Conservation (phyloP, 35 echinoderm and acorn worm genomes). For the Chiridota heheva region DNA sequence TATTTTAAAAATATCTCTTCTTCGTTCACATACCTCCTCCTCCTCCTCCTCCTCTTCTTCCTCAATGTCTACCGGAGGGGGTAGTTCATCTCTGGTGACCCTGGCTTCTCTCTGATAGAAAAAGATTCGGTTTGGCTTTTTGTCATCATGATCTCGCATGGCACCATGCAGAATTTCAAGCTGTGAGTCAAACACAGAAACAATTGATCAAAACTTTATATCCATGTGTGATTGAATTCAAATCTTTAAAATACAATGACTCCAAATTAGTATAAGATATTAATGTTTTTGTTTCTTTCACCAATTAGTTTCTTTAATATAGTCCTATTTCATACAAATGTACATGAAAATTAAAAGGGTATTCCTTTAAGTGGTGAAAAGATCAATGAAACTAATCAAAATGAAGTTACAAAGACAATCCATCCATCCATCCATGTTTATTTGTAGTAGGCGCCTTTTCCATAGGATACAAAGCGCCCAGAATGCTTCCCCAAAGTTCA, state of each 20-base stretch:
- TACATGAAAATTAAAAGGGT: too few species aligned
- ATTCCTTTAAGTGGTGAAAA: too few species aligned
- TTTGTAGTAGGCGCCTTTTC: too few species aligned
- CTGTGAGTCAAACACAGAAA: conserved; percentile 35
- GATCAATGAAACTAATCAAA: too few species aligned
- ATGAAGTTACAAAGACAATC: too few species aligned
- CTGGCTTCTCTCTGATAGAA: conserved; percentile 65
- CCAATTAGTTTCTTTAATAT: background rate
- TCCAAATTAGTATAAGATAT: background rate
- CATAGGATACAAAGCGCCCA: too few species aligned
- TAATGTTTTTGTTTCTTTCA: background rate
- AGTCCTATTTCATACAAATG: background rate
- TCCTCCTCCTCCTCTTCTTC: conserved; percentile 2
- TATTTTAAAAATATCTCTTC: too few species aligned
- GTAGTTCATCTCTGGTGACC: conserved; percentile 57
- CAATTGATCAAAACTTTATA: background rate
- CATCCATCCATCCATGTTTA: too few species aligned
- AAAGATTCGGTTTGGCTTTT: conserved; percentile 33
- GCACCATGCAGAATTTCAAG: conserved; percentile 82
- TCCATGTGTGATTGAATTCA: too few species aligned
- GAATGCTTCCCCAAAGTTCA: too few species aligned
- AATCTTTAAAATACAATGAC: too few species aligned
- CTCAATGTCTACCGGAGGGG: conserved; percentile 17
- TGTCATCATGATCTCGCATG: conserved; percentile 20
- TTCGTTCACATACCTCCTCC: too few species aligned